Conservation (phyloP, 2,888 invertebrate genomes). For the Cantharis nigra region DNA sequence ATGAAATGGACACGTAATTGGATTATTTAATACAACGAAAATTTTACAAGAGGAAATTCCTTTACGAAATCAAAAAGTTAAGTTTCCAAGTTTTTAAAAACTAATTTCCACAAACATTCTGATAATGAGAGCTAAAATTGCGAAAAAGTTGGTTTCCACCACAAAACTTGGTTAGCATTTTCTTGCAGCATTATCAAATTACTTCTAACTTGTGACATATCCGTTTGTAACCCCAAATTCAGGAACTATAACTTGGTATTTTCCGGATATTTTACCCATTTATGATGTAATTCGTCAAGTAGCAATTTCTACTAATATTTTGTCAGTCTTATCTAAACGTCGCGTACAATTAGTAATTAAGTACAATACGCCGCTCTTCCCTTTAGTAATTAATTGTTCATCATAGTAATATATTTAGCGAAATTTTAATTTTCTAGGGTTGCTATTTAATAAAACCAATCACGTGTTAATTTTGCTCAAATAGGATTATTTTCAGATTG, state of each 20-base stretch:
- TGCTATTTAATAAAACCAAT: slow-evolving; percentile 27
- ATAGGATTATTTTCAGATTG: slow-evolving; percentile 31
- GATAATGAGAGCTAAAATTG: background rate
- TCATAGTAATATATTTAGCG: background rate
- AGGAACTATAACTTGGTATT: slow-evolving; percentile 14
- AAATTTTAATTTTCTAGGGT: slow-evolving; percentile 12
- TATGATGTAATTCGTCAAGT: slow-evolving; percentile 14
- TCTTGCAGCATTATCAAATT: background rate
- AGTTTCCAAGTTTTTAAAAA: background rate
- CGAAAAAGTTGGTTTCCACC: background rate
- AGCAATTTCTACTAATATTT: background rate
- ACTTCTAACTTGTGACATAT: slow-evolving; percentile 14
- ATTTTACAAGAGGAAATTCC: background rate
- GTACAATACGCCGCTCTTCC: background rate
- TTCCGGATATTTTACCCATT: slow-evolving; percentile 20
- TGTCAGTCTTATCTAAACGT: background rate
- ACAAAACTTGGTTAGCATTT: background rate
- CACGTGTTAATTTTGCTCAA: slow-evolving; percentile 26
- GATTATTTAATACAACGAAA: background rate
- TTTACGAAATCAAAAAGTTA: background rate
- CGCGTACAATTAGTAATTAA: background rate
- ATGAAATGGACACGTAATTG: background rate
- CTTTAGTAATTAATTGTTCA: background rate
- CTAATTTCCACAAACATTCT: background rate
- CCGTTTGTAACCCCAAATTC: slow-evolving; percentile 18